phyloP scores from a whole-genome alignment of 2,888 invertebrate genomes.

The Cyaniris semiargus region DNA sequence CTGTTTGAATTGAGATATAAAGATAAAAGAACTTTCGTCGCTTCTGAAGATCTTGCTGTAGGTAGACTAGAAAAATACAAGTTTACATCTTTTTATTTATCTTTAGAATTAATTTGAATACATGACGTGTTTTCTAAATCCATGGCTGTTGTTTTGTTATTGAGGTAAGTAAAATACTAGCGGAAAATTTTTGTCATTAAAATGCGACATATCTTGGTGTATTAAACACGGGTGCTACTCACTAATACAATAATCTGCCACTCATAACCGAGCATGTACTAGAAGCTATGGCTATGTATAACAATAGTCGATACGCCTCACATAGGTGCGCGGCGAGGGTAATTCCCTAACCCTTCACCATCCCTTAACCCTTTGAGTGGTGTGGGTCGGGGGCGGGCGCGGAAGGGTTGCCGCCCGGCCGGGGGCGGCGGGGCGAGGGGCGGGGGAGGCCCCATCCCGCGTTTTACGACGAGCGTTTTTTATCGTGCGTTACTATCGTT shows the following conservation, averaged over 20 bases:
- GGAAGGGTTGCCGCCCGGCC: slow-evolving; percentile 77
- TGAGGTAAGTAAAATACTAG: too few species aligned
- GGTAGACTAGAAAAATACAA: background rate
- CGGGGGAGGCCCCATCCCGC: slow-evolving; percentile 58
- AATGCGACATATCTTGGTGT: too few species aligned
- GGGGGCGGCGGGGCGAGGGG: slow-evolving; percentile 55
- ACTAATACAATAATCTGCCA: background rate
- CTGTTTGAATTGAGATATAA: background rate
- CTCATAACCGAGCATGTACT: background rate
- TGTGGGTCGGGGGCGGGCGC: slow-evolving; percentile 67
- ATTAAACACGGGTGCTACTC: too few species aligned
- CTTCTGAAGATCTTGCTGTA: background rate
- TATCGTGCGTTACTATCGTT: slow-evolving; percentile 80
- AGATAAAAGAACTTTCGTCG: background rate
- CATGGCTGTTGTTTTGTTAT: too few species aligned
- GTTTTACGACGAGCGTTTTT: slow-evolving; percentile 78
- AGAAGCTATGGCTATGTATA: slow-evolving; percentile 37
- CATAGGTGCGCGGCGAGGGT: slow-evolving; percentile 58
- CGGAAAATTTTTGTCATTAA: too few species aligned
- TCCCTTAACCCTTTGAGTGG: slow-evolving; percentile 70
- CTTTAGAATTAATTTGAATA: background rate
- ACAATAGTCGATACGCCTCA: slow-evolving; percentile 40
- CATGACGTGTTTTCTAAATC: too few species aligned
- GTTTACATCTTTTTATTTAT: background rate
- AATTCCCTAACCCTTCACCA: slow-evolving; percentile 71